Conservation (phyloP, 1,140 invertebrate genomes). For the Sipha flava region DNA sequence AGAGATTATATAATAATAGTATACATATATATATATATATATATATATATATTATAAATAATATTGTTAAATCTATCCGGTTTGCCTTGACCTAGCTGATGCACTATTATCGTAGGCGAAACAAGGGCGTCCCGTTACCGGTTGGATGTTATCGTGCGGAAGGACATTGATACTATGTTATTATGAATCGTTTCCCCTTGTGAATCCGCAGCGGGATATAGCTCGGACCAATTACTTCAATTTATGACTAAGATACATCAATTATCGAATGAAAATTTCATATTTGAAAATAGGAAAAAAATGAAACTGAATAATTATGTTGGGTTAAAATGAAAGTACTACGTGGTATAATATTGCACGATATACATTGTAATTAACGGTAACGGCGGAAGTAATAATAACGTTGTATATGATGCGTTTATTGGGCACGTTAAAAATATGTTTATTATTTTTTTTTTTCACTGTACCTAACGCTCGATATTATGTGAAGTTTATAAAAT, state of each 20-base stretch:
- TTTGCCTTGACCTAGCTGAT: conserved; percentile 29
- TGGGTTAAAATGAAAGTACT: no score
- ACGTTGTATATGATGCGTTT: neutral
- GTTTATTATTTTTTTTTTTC: no score
- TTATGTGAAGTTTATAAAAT: no score
- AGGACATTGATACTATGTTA: conserved; percentile 5
- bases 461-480: no score
- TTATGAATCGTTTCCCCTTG: neutral
- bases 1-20: neutral
- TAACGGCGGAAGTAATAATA: neutral
- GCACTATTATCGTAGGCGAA: neutral
- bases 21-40: neutral
- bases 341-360: neutral
- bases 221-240: no score
- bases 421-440: neutral
- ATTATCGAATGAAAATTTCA: no score
- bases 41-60: neutral
- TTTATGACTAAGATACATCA: no score
- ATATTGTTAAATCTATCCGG: neutral
- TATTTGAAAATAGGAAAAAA: no score
- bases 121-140: conserved; percentile 28
- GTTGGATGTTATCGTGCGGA: conserved; percentile 4
- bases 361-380: neutral
- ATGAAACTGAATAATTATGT: no score
- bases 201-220: neutral